A percentile compares a stretch with the other conserved stretches of the same genome.
These are phyloP conservation scores for Leptinotarsa juncta DNA, from an alignment of 2,888 invertebrate genomes.

Conservation along the genomic window DNA sequence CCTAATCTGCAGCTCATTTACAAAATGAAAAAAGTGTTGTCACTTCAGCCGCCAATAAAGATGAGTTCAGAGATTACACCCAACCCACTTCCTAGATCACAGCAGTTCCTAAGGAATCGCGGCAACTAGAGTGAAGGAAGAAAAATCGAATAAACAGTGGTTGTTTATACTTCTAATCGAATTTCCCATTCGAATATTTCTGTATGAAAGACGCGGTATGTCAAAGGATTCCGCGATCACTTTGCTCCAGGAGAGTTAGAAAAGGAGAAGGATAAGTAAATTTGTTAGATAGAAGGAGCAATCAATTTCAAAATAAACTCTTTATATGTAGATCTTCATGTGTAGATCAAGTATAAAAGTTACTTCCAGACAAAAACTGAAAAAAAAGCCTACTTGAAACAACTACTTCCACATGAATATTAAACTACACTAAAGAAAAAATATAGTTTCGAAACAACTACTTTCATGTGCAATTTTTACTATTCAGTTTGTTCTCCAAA, in stretches of 20 bases:
- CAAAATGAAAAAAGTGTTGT: not conserved
- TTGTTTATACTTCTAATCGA: slow-evolving; percentile 26
- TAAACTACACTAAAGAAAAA: no score
- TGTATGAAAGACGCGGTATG: slow-evolving; percentile 29
- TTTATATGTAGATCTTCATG: no score
- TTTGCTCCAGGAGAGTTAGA: not conserved
- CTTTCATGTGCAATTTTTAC: no score
- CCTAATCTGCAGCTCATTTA: not conserved
- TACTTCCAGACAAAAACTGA: no score
- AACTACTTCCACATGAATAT: no score
- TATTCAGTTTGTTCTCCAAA: no score
- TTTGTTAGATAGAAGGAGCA: no score
- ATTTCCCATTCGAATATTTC: slow-evolving; percentile 30
- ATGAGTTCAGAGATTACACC: not conserved
- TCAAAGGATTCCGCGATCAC: not conserved
- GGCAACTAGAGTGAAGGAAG: not conserved
- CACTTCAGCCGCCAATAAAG: not conserved
- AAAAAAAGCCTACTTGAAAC: no score
- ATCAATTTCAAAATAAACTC: no score
- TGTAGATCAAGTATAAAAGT: no score
- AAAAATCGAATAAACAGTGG: not conserved
- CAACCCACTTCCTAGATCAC: not conserved
- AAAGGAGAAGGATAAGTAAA: not conserved
- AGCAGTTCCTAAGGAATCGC: not conserved
- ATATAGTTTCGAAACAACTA: no score